Percentiles rank a stretch among this genome's conserved stretches.
Conservation (phyloP, 2,113 vertebrate species). For the Burhinus oedicnemus region DNA sequence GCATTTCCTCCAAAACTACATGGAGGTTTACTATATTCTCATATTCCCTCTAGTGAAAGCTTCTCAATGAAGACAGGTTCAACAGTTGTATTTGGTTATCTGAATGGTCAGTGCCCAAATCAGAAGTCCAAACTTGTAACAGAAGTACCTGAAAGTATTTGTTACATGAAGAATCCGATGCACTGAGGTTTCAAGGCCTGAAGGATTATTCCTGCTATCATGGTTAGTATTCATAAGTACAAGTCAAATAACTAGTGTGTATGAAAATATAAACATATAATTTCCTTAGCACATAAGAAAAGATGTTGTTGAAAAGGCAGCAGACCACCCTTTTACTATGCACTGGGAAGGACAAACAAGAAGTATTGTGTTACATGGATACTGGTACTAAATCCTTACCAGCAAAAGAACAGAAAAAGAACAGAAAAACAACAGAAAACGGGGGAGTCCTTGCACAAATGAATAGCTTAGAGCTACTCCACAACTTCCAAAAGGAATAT, state of each 20-base stretch:
- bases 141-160: background rate
- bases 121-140: background rate
- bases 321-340: background rate
- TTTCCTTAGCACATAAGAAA: background rate
- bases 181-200: background rate
- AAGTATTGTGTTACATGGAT: background rate
- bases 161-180: accelerated
- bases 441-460: accelerated
- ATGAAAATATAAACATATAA: background rate
- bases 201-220: background rate
- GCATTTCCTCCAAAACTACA: background rate
- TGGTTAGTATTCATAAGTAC: background rate
- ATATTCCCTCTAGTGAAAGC: background rate
- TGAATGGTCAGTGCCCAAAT: background rate
- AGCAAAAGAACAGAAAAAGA: background rate
- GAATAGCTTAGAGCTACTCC: background rate
- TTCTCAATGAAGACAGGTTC: background rate
- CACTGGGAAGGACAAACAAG: background rate
- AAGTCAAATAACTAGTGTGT: background rate
- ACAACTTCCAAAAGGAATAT: accelerated
- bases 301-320: background rate
- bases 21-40: background rate
- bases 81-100: background rate
- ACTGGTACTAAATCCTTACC: background rate
- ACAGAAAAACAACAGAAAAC: background rate